A percentile compares a stretch with the other conserved stretches of the same genome.
These are phyloP conservation scores for Muschampia plurimacula DNA, from an alignment of 2,888 invertebrate genomes.

Conservation along the genomic window DNA sequence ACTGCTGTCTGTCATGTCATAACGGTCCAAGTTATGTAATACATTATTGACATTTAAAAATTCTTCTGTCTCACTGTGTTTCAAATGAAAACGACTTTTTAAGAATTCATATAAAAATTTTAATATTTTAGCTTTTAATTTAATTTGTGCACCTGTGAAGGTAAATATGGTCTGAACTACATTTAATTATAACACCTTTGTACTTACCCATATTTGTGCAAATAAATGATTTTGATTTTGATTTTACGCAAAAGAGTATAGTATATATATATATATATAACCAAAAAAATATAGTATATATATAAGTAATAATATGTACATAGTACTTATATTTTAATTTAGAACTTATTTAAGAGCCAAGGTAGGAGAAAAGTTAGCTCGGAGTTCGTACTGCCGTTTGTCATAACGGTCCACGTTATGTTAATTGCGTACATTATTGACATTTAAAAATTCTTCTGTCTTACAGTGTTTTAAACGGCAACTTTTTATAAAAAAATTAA, in stretches of 20 bases:
- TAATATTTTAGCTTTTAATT: too few species aligned
- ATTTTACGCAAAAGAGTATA: too few species aligned
- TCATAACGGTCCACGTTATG: constrained; percentile 16
- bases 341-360: constrained; percentile 52
- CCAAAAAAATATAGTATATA: too few species aligned
- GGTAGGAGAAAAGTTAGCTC: constrained; percentile 71
- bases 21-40: constrained; percentile 16
- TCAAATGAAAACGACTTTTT: not conserved
- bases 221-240: too few species aligned
- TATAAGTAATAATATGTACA: too few species aligned
- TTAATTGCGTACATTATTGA: constrained; percentile 32
- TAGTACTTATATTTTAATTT: too few species aligned
- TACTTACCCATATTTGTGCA: too few species aligned
- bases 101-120: too few species aligned
- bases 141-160: too few species aligned
- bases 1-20: constrained; percentile 22
- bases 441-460: constrained; percentile 15
- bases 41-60: constrained; percentile 29
- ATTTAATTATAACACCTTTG: too few species aligned
- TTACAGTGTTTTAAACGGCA: not conserved
- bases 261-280: too few species aligned
- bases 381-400: constrained; percentile 18
- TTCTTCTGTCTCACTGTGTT: not conserved
- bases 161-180: too few species aligned
- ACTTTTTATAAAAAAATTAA: not conserved